These are phyloP conservation scores for Caenorhabditis virilis DNA, from an alignment of 2,888 invertebrate genomes.

Conservation along the genomic window DNA sequence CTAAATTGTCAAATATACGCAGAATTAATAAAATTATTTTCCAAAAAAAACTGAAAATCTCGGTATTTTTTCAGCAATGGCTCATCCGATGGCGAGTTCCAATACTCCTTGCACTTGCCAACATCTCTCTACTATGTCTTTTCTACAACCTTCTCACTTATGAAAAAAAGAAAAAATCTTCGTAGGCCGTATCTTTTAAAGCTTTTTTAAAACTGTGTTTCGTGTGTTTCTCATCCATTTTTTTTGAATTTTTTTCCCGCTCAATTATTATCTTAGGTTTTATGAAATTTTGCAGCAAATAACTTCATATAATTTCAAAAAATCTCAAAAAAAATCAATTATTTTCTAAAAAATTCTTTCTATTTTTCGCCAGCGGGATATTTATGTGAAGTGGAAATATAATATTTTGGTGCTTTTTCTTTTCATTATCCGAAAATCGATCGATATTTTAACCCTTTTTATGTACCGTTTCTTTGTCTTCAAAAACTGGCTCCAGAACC, in stretches of 20 bases:
- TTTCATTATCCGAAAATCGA: no score
- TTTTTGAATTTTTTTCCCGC: constrained; percentile 1
- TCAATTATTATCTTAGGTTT: constrained; percentile 11
- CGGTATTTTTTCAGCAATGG: constrained; percentile 64
- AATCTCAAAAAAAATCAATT: neutral
- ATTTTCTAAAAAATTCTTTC: no score
- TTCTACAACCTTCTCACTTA: constrained; percentile 67
- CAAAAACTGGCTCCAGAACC: no score
- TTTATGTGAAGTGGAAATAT: no score
- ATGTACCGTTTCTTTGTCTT: no score
- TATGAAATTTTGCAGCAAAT: neutral
- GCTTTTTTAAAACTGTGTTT: no score
- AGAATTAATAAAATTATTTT: no score
- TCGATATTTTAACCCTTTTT: no score
- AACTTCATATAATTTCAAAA: neutral
- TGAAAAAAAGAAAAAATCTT: constrained; percentile 51
- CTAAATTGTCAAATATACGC: no score
- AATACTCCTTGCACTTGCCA: constrained; percentile 61
- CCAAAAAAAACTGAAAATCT: no score
- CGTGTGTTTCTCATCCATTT: neutral
- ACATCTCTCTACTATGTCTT: constrained; percentile 62
- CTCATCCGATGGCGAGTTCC: constrained; percentile 62
- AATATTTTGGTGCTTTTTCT: no score
- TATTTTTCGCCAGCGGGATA: constrained; percentile 23
- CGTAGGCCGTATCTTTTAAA: constrained; percentile 16